Base-by-base conservation (phyloP, 2,113 vertebrate genomes). In the Burhinus oedicnemus region DNA sequence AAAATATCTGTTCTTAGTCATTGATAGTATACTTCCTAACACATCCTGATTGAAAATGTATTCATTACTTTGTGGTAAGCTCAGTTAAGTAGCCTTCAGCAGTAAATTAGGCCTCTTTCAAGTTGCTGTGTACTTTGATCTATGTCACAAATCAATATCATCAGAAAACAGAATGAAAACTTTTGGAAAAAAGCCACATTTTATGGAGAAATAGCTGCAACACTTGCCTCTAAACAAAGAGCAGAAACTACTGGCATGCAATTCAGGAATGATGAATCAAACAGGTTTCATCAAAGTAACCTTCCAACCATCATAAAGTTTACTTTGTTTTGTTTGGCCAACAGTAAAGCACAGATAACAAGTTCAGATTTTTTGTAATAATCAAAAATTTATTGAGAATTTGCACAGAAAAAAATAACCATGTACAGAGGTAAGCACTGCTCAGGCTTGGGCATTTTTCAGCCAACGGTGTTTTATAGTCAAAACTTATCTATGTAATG, bases 361-460 rank as follows among this genome's bases (percentile, higher is more conserved):
- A 64, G 9, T 45, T 70, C 54, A 88, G 62, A 72, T 29, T 60
- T 61, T 85, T 87, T 65, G 91, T 98, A 95, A 93, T 87, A 98
- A 97, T 79, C 93, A 95, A 97, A 97, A 94, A 79, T 98, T 98
- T 98, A 98, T 98, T 98, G 87, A 96, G 96, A 94, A 96, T 65
- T 72, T 79, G 92, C 90, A 95, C 92, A 96, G 97, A 98, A 97
- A 94, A 81, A 87, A 81, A 96, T 58, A 94, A 93, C 90, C 64
- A 81, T 49, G 49, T 71, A 90, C 87, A 96, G 66, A 97, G 25
- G 58, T 85, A 94, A 42, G 68, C 38, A 80, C 81, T 83, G 62
- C 66, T 95, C 82, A 94, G 18, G 18, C 66, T 75, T 55, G 54
- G 61, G 25, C 58, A 42, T 84, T 71, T 77, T 88, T 92, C 54